Conservation (phyloP, 2,797 vertebrate genomes). For the Cottoperca gobio region DNA sequence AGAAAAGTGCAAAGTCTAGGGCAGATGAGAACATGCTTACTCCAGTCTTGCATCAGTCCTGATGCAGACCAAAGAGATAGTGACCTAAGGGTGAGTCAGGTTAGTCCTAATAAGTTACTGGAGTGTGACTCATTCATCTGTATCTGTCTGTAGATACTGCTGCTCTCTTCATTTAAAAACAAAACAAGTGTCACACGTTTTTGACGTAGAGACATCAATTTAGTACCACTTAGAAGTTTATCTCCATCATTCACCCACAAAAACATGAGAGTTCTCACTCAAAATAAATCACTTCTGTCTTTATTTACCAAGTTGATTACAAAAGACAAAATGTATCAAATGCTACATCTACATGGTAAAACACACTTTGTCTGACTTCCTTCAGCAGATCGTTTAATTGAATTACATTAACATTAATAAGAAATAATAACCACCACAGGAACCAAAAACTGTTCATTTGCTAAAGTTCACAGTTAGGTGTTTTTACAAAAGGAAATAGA, state of each 20-base stretch:
- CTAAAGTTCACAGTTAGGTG: background rate
- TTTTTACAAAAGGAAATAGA: background rate
- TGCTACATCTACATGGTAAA: slow-evolving; percentile 19
- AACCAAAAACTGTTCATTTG: slow-evolving; percentile 8
- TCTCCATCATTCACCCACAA: slow-evolving; percentile 4
- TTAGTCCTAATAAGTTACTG: slow-evolving; percentile 23
- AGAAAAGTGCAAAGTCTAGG: background rate
- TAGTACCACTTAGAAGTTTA: background rate
- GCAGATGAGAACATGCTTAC: background rate
- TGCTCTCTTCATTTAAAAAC: slow-evolving; percentile 4
- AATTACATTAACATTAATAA: slow-evolving; percentile 1
- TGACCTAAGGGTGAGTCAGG: slow-evolving; percentile 22
- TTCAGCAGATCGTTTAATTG: background rate
- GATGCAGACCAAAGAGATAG: background rate
- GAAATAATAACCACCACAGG: slow-evolving; percentile 17
- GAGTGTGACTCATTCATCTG: slow-evolving; percentile 32
- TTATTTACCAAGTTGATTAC: slow-evolving; percentile 42
- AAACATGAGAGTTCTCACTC: slow-evolving; percentile 22
- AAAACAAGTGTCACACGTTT: background rate
- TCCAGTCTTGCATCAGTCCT: background rate
- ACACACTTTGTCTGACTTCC: background rate
- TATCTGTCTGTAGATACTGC: background rate
- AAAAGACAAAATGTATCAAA: slow-evolving; percentile 35
- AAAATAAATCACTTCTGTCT: slow-evolving; percentile 15
- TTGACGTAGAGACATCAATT: background rate